These are phyloP conservation scores for Cebus imitator DNA, from an alignment of 2,113 vertebrate genomes.

Conservation along the genomic window DNA sequence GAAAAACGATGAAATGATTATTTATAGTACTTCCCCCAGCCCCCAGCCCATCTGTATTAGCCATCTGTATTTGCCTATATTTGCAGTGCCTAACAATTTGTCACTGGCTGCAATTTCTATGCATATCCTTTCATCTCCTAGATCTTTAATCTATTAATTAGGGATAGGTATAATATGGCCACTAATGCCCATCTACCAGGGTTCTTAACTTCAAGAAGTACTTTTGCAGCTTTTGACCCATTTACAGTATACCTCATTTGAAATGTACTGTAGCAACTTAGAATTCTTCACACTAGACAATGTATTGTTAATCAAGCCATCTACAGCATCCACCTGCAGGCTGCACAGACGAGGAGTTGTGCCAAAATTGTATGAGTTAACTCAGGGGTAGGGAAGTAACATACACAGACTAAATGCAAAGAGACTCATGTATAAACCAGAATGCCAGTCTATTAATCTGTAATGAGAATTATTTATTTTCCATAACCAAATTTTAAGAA, in stretches of 20 bases:
- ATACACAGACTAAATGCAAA: not conserved
- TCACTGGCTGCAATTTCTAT: conserved; percentile 35
- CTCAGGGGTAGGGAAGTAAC: not conserved
- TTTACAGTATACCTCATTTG: not conserved
- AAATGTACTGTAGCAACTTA: not conserved
- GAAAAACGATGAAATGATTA: conserved; percentile 43
- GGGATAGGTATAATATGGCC: not conserved
- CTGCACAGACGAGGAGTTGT: not conserved
- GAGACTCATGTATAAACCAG: not conserved
- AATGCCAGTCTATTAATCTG: not conserved
- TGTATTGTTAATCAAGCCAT: conserved; percentile 6
- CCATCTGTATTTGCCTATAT: conserved; percentile 65
- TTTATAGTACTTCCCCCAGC: conserved; percentile 9
- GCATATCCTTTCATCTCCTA: conserved; percentile 28
- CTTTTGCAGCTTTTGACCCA: not conserved
- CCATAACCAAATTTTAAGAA: not conserved
- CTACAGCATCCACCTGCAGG: not conserved
- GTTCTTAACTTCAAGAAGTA: not conserved
- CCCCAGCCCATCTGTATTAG: conserved; percentile 38
- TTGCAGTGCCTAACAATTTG: conserved; percentile 23
- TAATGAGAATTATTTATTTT: not conserved
- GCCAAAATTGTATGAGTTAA: conserved; percentile 2
- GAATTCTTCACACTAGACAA: not conserved
- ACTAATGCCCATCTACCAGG: not conserved
- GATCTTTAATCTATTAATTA: conserved; percentile 8